Conservation (phyloP, 2,113 vertebrate genomes). For the Tichodroma muraria region DNA sequence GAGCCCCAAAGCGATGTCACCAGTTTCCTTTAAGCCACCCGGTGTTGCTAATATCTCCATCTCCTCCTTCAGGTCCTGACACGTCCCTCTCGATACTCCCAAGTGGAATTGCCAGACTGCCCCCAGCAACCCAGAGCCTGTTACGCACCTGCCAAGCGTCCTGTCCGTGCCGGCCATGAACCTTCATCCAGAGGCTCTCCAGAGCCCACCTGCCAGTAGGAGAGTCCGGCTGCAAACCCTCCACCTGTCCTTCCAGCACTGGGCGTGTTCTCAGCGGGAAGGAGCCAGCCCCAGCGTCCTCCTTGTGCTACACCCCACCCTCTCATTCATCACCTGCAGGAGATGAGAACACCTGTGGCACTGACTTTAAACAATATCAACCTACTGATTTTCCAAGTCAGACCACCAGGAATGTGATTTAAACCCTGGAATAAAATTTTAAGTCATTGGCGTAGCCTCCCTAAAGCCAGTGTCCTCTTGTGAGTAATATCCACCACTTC, state of each 20-base stretch:
- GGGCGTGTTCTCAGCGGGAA: neutral
- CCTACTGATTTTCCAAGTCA: neutral
- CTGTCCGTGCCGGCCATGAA: fast-evolving
- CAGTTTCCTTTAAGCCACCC: neutral
- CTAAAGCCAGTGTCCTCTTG: neutral
- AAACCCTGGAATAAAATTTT: neutral
- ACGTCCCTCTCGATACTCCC: neutral
- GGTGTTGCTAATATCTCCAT: neutral
- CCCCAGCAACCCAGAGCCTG: neutral
- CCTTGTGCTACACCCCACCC: neutral
- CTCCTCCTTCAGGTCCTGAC: neutral
- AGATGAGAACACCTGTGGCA: neutral
- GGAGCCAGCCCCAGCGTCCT: neutral
- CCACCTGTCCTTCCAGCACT: neutral
- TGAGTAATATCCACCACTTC: neutral
- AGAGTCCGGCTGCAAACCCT: neutral
- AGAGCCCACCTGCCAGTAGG: neutral
- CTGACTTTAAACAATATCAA: neutral
- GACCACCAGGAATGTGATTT: neutral
- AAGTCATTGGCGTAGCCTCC: neutral
- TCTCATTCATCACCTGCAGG: neutral
- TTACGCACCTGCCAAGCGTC: neutral
- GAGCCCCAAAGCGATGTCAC: neutral
- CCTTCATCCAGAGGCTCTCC: neutral
- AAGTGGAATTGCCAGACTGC: neutral